Conservation (phyloP, 2,113 vertebrate genomes). For the Mesocricetus auratus region DNA sequence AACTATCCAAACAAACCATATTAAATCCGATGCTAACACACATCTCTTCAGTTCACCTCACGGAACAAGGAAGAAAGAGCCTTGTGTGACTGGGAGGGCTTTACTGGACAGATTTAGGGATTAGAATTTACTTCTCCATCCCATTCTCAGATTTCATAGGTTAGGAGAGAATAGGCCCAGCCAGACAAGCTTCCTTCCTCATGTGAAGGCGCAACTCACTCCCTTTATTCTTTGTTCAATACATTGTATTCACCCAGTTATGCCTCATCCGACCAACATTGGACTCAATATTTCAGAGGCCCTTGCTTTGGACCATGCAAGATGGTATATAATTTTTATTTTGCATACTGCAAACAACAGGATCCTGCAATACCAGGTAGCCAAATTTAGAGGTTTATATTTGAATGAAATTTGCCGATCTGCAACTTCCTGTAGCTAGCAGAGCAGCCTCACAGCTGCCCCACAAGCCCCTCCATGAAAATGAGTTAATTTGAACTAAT, state of each 20-base stretch:
- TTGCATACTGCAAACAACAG: slow-evolving; percentile 90
- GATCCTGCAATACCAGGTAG: slow-evolving; percentile 86
- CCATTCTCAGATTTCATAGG: background rate
- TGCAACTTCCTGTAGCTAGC: slow-evolving; percentile 86
- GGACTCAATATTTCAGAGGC: slow-evolving; percentile 17
- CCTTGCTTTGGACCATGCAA: slow-evolving; percentile 58
- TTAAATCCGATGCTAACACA: background rate
- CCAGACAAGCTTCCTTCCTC: background rate
- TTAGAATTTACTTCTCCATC: background rate
- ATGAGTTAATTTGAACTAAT: slow-evolving; percentile 83
- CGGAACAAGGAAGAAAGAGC: background rate
- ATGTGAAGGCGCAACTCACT: background rate
- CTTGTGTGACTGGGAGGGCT: background rate
- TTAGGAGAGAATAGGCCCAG: background rate
- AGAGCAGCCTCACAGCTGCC: slow-evolving; percentile 85
- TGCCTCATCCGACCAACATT: background rate
- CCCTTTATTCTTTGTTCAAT: background rate
- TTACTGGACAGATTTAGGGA: background rate
- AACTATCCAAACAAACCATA: background rate
- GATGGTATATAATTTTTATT: slow-evolving; percentile 78
- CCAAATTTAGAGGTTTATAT: slow-evolving; percentile 91
- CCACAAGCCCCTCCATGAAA: slow-evolving; percentile 83
- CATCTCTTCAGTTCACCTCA: background rate
- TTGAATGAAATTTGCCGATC: slow-evolving; percentile 92
- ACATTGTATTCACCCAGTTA: background rate